Evolutionary conservation across 2,888 invertebrate species (phyloP).

Genomic region (Apamea monoglypha): DNA sequence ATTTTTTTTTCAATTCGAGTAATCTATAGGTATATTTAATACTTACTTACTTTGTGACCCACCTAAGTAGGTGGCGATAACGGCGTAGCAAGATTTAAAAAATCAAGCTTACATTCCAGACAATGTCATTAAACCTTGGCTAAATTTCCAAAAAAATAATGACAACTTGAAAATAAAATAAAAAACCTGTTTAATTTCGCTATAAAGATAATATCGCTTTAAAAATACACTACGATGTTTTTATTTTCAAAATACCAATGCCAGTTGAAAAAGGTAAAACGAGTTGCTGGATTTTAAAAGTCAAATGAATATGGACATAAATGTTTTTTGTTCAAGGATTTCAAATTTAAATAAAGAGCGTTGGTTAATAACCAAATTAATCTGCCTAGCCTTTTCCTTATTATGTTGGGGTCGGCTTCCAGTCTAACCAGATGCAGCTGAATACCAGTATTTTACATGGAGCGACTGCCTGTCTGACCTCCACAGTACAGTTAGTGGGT

Average conservation of each 20-base stretch:
- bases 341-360: conserved; percentile 3
- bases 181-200: conserved; percentile 10
- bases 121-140: conserved; percentile 26
- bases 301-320: conserved; percentile 8
- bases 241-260: conserved; percentile 47
- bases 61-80: too few relatives aligned
- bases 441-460: neutral
- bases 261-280: conserved; percentile 32
- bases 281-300: conserved; percentile 30
- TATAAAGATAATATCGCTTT: conserved; percentile 36
- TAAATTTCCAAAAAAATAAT: conserved; percentile 22
- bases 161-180: neutral
- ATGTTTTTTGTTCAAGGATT: conserved; percentile 34
- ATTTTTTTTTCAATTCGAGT: neutral
- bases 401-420: neutral
- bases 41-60: neutral
- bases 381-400: too few relatives aligned
- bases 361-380: conserved; percentile 1
- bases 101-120: neutral
- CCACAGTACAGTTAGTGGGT: neutral
- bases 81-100: neutral
- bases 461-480: neutral
- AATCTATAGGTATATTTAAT: neutral
- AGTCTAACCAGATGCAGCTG: neutral
- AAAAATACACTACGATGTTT: conserved; percentile 16